A percentile compares a stretch with the other conserved stretches of the same genome.
These are phyloP conservation scores for Pentalonia nigronervosa DNA, from an alignment of 1,140 invertebrate genomes.

Conservation along the genomic window DNA sequence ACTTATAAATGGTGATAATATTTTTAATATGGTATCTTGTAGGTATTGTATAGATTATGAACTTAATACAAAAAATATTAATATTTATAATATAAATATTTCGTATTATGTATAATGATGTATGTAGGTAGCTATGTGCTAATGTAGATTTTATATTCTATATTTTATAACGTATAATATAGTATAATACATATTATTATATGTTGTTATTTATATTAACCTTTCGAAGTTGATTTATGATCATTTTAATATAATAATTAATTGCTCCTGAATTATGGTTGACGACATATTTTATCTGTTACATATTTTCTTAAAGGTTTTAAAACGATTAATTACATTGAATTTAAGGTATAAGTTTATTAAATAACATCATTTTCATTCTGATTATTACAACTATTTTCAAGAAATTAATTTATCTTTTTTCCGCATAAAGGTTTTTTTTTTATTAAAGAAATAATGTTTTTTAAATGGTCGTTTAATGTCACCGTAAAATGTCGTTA, in stretches of 20 bases:
- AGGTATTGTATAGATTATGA: not conserved
- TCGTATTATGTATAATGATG: no score
- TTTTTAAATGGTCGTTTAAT: conserved; percentile 29
- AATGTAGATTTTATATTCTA: not conserved
- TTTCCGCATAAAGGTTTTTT: not conserved
- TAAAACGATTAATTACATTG: not conserved
- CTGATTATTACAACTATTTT: not conserved
- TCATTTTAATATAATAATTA: not conserved
- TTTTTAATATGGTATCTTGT: not conserved
- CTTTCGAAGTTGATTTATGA: not conserved
- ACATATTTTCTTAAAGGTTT: not conserved
- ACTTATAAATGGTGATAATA: not conserved
- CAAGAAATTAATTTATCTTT: conserved; percentile 10
- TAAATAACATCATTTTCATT: not conserved
- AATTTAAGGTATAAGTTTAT: conserved; percentile 3
- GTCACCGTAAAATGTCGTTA: conserved; percentile 28
- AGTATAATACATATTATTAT: not conserved
- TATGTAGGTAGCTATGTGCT: not conserved
- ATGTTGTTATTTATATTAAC: not conserved
- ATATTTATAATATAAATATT: not conserved
- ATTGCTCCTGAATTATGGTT: not conserved
- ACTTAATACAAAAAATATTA: not conserved
- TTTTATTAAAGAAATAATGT: not conserved
- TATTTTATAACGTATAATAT: no score
- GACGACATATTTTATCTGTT: not conserved